These are phyloP conservation scores for Rhabdophis nuchalis DNA, from an alignment of 2,797 vertebrate species.

Conservation along the genomic window DNA sequence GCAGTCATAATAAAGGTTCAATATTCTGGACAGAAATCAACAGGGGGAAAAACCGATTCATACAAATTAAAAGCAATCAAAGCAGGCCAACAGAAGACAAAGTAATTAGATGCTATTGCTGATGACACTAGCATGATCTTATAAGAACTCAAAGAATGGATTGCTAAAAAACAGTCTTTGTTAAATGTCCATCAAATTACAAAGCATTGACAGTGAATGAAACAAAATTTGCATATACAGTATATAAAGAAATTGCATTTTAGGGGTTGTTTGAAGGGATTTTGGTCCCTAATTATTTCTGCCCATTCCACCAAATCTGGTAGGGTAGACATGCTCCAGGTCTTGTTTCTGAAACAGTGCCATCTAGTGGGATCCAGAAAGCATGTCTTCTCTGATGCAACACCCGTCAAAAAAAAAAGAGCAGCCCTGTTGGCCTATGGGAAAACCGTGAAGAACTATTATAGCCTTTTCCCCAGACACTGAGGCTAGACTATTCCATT, in stretches of 20 bases:
- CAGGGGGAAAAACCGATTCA: not conserved
- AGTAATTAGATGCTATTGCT: not conserved
- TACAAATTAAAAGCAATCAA: not conserved
- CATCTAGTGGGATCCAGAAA: not conserved
- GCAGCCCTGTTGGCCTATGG: not conserved
- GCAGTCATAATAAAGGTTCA: not conserved
- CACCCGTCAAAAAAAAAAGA: not conserved
- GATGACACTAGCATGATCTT: not conserved
- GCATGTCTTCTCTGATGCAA: not conserved
- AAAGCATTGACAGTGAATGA: not conserved
- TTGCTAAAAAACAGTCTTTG: not conserved
- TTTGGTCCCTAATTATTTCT: not conserved
- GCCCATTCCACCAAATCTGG: not conserved
- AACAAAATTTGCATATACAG: not conserved
- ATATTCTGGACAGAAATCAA: not conserved
- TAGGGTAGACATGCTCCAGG: not conserved
- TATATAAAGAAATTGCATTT: not conserved
- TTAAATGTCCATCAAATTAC: not conserved
- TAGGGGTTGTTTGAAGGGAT: not conserved
- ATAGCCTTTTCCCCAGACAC: not conserved
- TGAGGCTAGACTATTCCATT: not conserved
- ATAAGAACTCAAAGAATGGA: not conserved
- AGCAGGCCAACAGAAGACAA: not conserved
- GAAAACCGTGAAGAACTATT: not conserved
- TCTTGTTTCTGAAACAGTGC: not conserved